phyloP scores from a whole-genome alignment of 2,113 vertebrate species.

The Hepsetus odoe region DNA sequence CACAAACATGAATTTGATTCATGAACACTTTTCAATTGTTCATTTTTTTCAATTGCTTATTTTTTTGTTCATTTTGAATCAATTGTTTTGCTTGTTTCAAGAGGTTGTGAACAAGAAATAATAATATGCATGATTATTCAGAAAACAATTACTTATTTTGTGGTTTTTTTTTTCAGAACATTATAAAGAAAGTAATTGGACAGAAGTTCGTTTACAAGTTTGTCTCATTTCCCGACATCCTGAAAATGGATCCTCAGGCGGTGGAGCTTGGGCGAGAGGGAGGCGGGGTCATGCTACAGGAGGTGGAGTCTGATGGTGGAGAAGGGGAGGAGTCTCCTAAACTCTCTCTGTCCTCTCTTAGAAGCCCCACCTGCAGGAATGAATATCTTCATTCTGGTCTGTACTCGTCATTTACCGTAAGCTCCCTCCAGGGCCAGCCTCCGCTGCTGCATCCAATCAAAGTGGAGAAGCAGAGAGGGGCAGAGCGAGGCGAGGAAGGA shows the following conservation, averaged over 20 bases:
- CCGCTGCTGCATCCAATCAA: slow-evolving; percentile 84
- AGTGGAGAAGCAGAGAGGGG: slow-evolving; percentile 77
- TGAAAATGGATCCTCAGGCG: slow-evolving; percentile 87
- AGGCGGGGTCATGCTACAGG: slow-evolving; percentile 83
- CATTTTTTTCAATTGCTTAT: no score
- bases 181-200: slow-evolving; percentile 92
- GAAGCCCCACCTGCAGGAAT: slow-evolving; percentile 77
- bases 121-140: no score
- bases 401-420: slow-evolving; percentile 89
- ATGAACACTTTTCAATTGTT: neutral
- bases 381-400: slow-evolving; percentile 89
- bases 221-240: slow-evolving; percentile 89
- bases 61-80: neutral
- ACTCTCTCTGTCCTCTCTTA: slow-evolving; percentile 78
- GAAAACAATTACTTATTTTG: no score
- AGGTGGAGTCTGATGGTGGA: slow-evolving; percentile 75
- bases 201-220: slow-evolving; percentile 95
- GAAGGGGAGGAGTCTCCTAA: slow-evolving; percentile 76
- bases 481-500: slow-evolving; percentile 76
- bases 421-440: slow-evolving; percentile 83
- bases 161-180: slow-evolving; percentile 79
- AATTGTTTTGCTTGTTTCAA: no score
- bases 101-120: neutral
- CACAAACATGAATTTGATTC: no score
- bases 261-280: slow-evolving; percentile 84